Percentiles rank a stretch among this genome's conserved stretches.
Evolutionary conservation across 1,140 invertebrate species (phyloP).

Genomic region (Cepaea nemoralis): DNA sequence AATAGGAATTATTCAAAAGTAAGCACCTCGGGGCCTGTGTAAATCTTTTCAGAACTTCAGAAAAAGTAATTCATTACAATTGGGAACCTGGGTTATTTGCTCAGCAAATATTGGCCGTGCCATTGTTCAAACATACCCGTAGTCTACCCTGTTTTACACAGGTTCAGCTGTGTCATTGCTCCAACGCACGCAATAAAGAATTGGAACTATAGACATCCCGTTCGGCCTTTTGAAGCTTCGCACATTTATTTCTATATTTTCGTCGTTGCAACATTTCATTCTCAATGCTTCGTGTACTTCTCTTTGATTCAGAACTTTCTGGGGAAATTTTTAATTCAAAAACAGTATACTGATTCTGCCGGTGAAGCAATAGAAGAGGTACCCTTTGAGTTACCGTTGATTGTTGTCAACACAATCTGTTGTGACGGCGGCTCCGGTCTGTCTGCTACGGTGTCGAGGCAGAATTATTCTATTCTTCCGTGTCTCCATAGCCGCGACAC

Average conservation of each 20-base stretch:
- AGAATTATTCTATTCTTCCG: constrained; percentile 15
- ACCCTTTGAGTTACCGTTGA: background rate
- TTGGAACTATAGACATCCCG: background rate
- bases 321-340: background rate
- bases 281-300: background rate
- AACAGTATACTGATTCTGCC: background rate
- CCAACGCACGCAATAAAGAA: background rate
- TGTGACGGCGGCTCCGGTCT: constrained; percentile 9
- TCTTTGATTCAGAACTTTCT: background rate
- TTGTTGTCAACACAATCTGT: constrained; percentile 4
- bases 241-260: background rate
- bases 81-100: background rate
- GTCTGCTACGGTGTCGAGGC: constrained; percentile 6
- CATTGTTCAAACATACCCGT: background rate
- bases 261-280: background rate
- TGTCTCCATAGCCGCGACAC: constrained; percentile 3
- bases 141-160: background rate
- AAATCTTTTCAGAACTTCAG: background rate
- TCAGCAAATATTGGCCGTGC: background rate
- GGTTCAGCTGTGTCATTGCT: background rate
- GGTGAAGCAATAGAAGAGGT: background rate
- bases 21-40: background rate
- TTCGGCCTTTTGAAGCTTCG: background rate
- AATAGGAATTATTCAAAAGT: constrained; percentile 6
- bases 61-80: constrained; percentile 10